Evolutionary conservation across 2,797 vertebrate genomes (phyloP), one percentile per base, ranked within the genome.

Genomic region (Nyctibius grandis): DNA sequence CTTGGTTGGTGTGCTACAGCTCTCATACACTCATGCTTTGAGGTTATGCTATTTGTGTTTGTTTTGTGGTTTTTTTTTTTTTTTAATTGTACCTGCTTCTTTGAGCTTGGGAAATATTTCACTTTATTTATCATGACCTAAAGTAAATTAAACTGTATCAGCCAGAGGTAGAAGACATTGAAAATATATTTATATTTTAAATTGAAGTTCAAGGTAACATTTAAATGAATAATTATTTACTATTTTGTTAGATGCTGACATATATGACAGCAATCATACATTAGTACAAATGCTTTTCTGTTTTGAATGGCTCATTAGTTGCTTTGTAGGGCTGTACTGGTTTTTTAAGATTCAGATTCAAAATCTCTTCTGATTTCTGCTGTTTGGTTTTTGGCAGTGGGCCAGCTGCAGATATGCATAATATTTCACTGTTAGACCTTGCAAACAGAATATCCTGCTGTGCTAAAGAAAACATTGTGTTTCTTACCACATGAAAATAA

Each of bases 381-480:
- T 96, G 91, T 97, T 98, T 89, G 78, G 84, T 82, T 98, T 97
- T 98, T 99, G 98, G 99, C 99, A 98, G 98, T 92, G 82, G 97
- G 97, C 98, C 98, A 98, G 97, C 97, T 97, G 98, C 98, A 99
- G 98, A 99, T 99, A 98, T 99, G 98, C 98, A 98, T 99, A 98
- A 99, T 99, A 99, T 99, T 99, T 99, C 99, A 99, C 98, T 97
- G 98, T 98, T 98, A 99, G 98, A 98, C 98, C 98, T 98, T 98
- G 99, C 98, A 99, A 99, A 99, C 99, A 99, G 99, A 99, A 99
- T 99, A 98, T 99, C 99, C 99, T 99, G 99, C 99, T 99, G 99
- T 98, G 99, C 99, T 99, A 99, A 99, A 99, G 99, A 99, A 99
- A 99, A 99, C 99, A 99, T 98, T 99, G 99, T 99, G 99, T 99